Evolutionary conservation across 2,113 vertebrate genomes (phyloP).

Genomic region (Oreochromis niloticus): DNA sequence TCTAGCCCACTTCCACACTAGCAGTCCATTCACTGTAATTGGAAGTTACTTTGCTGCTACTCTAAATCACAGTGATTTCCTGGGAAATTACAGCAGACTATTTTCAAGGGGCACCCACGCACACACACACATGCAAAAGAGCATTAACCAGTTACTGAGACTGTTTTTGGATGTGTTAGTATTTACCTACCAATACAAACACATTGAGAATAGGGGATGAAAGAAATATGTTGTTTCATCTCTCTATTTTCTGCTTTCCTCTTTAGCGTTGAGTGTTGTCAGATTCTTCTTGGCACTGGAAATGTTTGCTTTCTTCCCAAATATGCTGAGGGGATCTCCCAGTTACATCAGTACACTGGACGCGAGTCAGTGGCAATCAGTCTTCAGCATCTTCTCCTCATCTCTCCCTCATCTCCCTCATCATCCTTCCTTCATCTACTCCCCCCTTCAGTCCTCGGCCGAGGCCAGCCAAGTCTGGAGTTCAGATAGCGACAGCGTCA

Average conservation of each 20-base stretch:
- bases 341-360: neutral
- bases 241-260: neutral
- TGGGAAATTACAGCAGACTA: slow-evolving; percentile 52
- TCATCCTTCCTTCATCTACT: slow-evolving; percentile 15
- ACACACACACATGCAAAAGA: neutral
- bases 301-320: neutral
- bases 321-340: neutral
- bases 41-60: slow-evolving; percentile 59
- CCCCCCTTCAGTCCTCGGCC: neutral
- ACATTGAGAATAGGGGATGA: neutral
- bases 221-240: neutral
- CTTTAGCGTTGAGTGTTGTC: neutral
- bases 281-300: neutral
- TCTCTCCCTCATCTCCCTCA: neutral
- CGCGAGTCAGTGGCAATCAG: slow-evolving; percentile 19
- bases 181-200: neutral
- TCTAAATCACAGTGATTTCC: slow-evolving; percentile 60
- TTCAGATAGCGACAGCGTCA: slow-evolving; percentile 13
- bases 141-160: slow-evolving; percentile 17
- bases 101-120: slow-evolving; percentile 16
- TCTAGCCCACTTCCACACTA: slow-evolving; percentile 4
- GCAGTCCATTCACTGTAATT: slow-evolving; percentile 46
- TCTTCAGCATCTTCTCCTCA: slow-evolving; percentile 12
- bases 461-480: neutral
- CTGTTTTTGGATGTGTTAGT: neutral